Evolutionary conservation across 2,113 vertebrate genomes (phyloP), one percentile per base, ranked within the genome.

Genomic region (Cichladusa arquata): DNA sequence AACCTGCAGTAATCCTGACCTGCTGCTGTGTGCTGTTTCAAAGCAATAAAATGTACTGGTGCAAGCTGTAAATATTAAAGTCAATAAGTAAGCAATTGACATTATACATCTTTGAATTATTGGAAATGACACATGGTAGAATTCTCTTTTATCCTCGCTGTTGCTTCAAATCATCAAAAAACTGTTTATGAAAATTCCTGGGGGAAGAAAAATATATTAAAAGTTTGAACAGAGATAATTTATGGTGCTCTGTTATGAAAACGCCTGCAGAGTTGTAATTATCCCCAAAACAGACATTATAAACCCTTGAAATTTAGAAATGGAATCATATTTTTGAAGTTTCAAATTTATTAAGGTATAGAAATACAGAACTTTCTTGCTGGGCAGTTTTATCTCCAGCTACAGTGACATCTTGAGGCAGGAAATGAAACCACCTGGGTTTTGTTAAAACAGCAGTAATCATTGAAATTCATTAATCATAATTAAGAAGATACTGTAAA

Each of bases 321-420:
- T 61, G 54, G 36, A 56, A 81, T 89, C 12, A 11, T 71, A 64
- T 64, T 89, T 64, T 81, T 86, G 25, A 93, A 86, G 65, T 76
- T 95, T 81, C 7, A 69, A 9, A 71, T 74, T 78, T 91, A 67
- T 78, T 81, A 74, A 88, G 24, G 11, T 45, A 33, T 15, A 26
- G 45, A 88, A 90, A 73, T 50, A 20, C 0, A 3, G 22, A 64
- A 36, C 53, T 84, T 3, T 28, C 36, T 90, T 70, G 34, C 38
- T 71, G 66, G 71, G 25, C 34, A 66, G 65, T 71, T 81, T 92
- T 87, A 60, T 93, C 86, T 91, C 92, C 65, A 40, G 77, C 83
- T 81, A 61, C 54, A 91, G 89, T 91, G 95, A 95, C 66, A 78
- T 84, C 93, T 92, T 92, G 83, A 95, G 95, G 91, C 25, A 10